Base-by-base conservation (phyloP, 2,888 invertebrate genomes). In the Phorcus lineatus region DNA sequence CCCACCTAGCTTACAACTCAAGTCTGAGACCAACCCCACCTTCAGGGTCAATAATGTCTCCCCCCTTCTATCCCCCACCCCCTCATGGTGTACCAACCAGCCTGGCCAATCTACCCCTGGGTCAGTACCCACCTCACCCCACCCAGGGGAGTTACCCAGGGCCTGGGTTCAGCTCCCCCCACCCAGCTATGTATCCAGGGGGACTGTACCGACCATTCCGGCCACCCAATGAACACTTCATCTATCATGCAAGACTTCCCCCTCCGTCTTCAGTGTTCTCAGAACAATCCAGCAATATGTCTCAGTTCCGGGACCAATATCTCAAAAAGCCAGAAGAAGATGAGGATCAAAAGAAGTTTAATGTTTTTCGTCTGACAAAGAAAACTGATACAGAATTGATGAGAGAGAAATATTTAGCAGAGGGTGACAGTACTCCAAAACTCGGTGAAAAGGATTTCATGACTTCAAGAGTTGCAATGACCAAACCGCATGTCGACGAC, bases 231-330 rank as follows among this genome's bases (percentile, higher is more conserved):
- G 88, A 88, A 36, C 80, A 87, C 17, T 84, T 85, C 54, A 84
- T 88, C 57, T 86, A 87, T 80, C 85, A 86, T 47, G 86, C 86
- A 31, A 86, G 84, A 24, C 74, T 86, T 40, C 82, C 84, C 54
- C 80, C 85, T 66, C 82, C 83, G 16, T 31, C 70, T 9, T 62
- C 67, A n/a, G 77, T 80, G 6, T 80, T 80, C 52, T 74, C 74
- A 28, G 77, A 47, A 28, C 62, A 66, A 19, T 40, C 22, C 9
- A 40, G 66, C 16, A 22, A 77, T 22, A 66, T 62, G 77, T 19
- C 66, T 13, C 55, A 19, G 11, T 77, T 77, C 40, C 24, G 76
- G 55, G 76, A 76, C 55, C 76, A 76, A 31, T 76, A 54, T 55
- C 36, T 76, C 13, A 54, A 28, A n/a, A 53, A 53, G 1, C 2